Base-by-base conservation (phyloP, 2,797 vertebrate species). In the Apogon talboti region DNA sequence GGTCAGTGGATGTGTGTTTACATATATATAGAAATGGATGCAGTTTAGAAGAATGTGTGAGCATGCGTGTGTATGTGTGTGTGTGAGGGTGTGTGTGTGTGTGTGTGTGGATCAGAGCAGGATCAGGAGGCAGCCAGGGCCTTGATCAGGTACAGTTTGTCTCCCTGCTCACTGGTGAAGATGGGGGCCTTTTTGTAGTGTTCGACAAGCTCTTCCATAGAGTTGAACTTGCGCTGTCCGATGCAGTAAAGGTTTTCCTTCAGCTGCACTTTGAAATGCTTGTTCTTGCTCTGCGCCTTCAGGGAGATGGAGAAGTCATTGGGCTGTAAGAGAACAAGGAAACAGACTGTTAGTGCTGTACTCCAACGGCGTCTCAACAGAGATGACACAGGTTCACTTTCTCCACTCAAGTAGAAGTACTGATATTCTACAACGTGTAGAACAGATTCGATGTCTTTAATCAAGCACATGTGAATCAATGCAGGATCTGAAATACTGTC, bases 161-260 rank as follows among this genome's bases (percentile, higher is more conserved):
- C 96, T 59, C 96, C 96, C 91, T 96, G 96, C 91, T 96, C 96
- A 57, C 95, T 96, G 91, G 96, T 97, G 89, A 97, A 97, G 91
- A 97, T 97, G 41, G 96, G 96, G 38, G 96, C 96, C 83, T 96
- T 96, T 95, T 97, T 96, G 93, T 97, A 97, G 95, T 97, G 96
- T 94, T 97, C 96, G 79, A 97, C 95, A 89, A 97, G 93, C 91
- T 96, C 96, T 79, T 96, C 95, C 95, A 97, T 96, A 74, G 95
- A 95, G 94, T 91, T 91, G 93, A 97, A 97, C 93, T 95, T 96
- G 83, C 96, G 95, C 83, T 97, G 96, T 91, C 96, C 96, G 71
- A 97, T 97, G 93, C 96, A 97, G 92, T 96, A 97, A 76, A 95
- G 92, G 91, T 74, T 93, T 76, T 96, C 96, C 91, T 96, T 96